Evolutionary conservation across 2,797 vertebrate species (phyloP), one percentile per base, ranked within the genome.

Genomic region (Spea hammondii): DNA sequence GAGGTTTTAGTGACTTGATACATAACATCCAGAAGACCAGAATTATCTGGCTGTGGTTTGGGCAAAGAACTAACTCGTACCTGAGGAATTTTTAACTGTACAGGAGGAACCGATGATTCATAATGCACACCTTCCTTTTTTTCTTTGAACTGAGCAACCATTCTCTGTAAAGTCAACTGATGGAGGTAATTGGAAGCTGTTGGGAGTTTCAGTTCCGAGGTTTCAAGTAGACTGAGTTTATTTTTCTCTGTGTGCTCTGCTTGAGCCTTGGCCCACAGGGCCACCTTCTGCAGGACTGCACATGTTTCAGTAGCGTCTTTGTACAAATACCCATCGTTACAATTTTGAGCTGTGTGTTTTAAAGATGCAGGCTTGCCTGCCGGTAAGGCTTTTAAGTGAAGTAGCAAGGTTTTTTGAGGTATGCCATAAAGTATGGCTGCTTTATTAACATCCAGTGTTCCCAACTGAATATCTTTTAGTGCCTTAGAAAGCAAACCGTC

Each of bases 401-500:
- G 94, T 90, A 93, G 94, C 92, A 99, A 94, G 88, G 94, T 97
- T 91, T 94, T 95, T 89, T 96, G 95, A 90, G 98, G 96, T 95
- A 99, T 98, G 91, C 98, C 97, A 93, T 99, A 99, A 92, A 99
- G 95, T 94, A 99, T 95, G 84, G 97, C 95, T 82, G 98, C 98
- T 91, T 98, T 97, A 93, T 95, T 96, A 93, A 97, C 92, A 90
- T 95, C 95, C 93, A 99, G 93, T 92, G 95, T 95, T 92, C 97
- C 98, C 93, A 97, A 98, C 91, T 94, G 93, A 93, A 99, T 94
- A 91, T 99, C 98, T 94, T 99, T 99, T 94, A 99, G 95, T 91
- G 98, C 98, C 95, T 99, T 99, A 90, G 97, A 98, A 92, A 99
- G 96, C 94, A 99, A 94, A 90, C 96, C 95, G 91, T 97, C 96